Conservation (phyloP, 1,140 invertebrate genomes). For the Lepidurus arcticus region DNA sequence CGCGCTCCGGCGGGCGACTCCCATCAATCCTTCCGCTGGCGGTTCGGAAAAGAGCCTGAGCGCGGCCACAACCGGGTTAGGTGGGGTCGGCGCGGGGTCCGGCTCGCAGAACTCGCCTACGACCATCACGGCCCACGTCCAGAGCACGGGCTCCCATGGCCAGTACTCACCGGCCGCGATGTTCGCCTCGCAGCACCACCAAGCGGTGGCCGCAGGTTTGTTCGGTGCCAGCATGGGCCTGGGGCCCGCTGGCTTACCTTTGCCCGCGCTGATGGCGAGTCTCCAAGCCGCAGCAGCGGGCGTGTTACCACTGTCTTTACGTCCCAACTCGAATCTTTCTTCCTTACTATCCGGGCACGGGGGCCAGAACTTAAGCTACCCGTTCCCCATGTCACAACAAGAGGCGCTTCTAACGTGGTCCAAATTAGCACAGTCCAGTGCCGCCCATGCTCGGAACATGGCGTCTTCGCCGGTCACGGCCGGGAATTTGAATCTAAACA, state of each 20-base stretch:
- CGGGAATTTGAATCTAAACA: constrained; percentile 23
- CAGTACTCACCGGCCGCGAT: not conserved
- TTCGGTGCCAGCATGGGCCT: constrained; percentile 33
- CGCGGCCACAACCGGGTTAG: not conserved
- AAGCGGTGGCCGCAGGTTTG: constrained; percentile 31
- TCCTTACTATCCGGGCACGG: constrained; percentile 5
- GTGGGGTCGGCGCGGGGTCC: not conserved
- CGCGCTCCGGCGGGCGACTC: constrained; percentile 25
- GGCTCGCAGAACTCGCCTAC: not conserved
- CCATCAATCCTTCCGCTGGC: constrained; percentile 20
- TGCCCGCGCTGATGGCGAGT: constrained; percentile 34
- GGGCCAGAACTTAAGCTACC: constrained; percentile 20
- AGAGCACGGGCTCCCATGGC: not conserved
- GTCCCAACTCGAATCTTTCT: not conserved
- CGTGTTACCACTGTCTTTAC: constrained; percentile 22
- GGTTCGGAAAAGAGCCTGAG: constrained; percentile 26
- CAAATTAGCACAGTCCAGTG: constrained; percentile 29
- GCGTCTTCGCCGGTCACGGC: constrained; percentile 11
- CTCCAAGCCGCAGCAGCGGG: constrained; percentile 33
- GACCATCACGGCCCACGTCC: not conserved
- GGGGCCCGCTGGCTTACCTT: not conserved
- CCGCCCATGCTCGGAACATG: constrained; percentile 24
- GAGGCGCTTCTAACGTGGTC: constrained; percentile 32
- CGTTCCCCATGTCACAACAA: constrained; percentile 31
- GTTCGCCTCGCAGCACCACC: constrained; percentile 25